Evolutionary conservation across 2,888 invertebrate genomes (phyloP), one percentile per base, ranked within the genome.

Genomic region (Yponomeuta evonymella): DNA sequence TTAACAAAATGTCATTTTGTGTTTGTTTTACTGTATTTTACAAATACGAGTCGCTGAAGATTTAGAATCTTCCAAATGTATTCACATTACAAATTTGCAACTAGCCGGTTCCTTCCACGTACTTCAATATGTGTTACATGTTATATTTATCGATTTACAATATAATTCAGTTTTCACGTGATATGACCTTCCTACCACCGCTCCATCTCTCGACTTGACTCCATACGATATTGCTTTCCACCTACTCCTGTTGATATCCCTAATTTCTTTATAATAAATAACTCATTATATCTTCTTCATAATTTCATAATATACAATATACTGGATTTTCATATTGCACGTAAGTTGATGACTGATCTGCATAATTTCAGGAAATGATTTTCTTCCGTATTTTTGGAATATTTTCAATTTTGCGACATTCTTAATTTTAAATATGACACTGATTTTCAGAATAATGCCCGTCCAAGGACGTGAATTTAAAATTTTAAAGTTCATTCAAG

Each of bases 31-130:
- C 33, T 67, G 67, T 70, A 71, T 90, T 91, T 90, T 87, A 82
- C 81, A 90, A 90, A 91, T 89, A 90, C 90, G 79, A 79, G 80
- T 82, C 82, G 80, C 79, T 82, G 87, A 88, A 90, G 91, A 91
- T 90, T 91, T 87, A 85, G 81, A 90, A 91, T 87, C 90, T 86
- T 85, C 88, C 79, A 80, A 81, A 83, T 83, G 83, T 82, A 79
- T 81, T 84, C 80, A 81, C 79, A 81, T 81, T 84, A 86, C 83
- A 84, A 83, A 84, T 69, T 58, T 51, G 67, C 33, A 67, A 67
- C 43, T 29, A n/a, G 36, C 63, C 23, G 10, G 36, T 62, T 33
- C 68, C 68, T 15, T 68, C 68, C 29, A 58, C 67, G n/a, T 63
- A 36, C 6, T 62, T 30, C 33, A 69, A 63, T 69, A 69, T 43